Evolutionary conservation across 2,113 vertebrate genomes (phyloP), one percentile per base, ranked within the genome.

Genomic region (Pelvicachromis taeniatus): DNA sequence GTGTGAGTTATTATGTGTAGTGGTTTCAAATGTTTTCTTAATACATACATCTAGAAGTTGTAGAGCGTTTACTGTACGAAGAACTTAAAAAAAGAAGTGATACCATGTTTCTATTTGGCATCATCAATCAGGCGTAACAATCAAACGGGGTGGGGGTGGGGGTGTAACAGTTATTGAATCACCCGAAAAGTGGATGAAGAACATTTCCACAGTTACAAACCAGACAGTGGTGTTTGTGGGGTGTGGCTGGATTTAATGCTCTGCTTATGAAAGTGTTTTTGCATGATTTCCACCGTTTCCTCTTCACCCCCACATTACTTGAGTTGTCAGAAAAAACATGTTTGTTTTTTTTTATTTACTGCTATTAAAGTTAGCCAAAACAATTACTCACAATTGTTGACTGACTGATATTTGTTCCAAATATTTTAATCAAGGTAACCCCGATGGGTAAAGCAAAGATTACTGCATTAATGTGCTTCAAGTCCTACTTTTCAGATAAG

Each of bases 1-100:
- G 23, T 93, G 98, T 99, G 87, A 87, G 97, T 94, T 80, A 55
- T 11, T 1, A 9, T 3, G 4, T 40, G 11, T 11, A 88, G 4
- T 42, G 11, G 79, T 42, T 54, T 54, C n/a, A 82, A 29, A 78
- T 59, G 33, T 82, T 80, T 53, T 26, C 13, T 31, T 26, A n/a
- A 38, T 38, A 55, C 55, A n/a, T 35, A 5, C 52, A 42, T 48
- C 7, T 31, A 48, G 8, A 85, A 29, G 4, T 45, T 7, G 13
- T 40, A 29, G 42, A 52, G 19, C 80, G 63, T 50, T 75, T 75
- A 4, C 26, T 61, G 26, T 13, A 29, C 54, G n/a, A 40, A 21
- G 26, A 42, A 10, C 9, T 48, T 52, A 4, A 23, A 87, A 65
- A 26, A 45, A 42, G 4, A 63, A 56, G 13, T 19, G 9, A 31